Evolutionary conservation across 2,888 invertebrate genomes (phyloP).

Genomic region (Caenorhabditis becei): DNA sequence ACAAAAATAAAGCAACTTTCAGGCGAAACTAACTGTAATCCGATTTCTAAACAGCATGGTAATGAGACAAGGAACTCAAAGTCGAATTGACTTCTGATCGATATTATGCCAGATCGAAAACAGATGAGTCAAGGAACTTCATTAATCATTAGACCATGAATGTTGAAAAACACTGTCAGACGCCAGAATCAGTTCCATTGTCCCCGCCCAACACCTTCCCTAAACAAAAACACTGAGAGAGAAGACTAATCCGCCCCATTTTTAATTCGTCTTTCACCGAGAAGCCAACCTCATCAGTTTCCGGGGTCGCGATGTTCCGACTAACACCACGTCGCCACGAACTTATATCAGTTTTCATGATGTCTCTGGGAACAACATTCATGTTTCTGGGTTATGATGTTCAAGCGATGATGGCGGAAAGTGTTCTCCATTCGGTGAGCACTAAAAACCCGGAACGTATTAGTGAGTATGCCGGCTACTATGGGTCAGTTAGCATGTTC

Average conservation of each 20-base stretch:
- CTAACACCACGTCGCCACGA: conserved; percentile 62
- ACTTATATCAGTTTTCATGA: conserved; percentile 57
- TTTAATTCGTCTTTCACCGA: background rate
- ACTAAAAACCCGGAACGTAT: conserved; percentile 55
- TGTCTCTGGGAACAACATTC: conserved; percentile 60
- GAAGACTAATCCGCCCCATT: background rate
- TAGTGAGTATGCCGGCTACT: conserved; percentile 65
- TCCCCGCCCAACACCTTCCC: background rate
- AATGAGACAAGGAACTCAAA: background rate
- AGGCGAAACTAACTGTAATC: too few relatives aligned
- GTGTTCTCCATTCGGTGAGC: conserved; percentile 62
- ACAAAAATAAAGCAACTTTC: too few relatives aligned
- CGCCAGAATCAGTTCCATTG: background rate
- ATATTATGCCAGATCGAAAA: background rate
- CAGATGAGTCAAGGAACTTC: conserved; percentile 7
- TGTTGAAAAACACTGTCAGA: conserved; percentile 8
- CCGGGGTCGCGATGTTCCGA: conserved; percentile 16
- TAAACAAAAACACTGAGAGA: background rate
- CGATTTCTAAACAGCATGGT: background rate
- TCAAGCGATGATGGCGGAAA: conserved; percentile 63
- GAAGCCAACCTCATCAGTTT: background rate
- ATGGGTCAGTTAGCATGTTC: conserved; percentile 49
- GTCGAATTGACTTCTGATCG: background rate
- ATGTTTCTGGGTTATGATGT: conserved; percentile 66
- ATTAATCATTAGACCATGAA: background rate